phyloP scores from a whole-genome alignment of 1,140 invertebrate species.

The Melanaphis sacchari region DNA sequence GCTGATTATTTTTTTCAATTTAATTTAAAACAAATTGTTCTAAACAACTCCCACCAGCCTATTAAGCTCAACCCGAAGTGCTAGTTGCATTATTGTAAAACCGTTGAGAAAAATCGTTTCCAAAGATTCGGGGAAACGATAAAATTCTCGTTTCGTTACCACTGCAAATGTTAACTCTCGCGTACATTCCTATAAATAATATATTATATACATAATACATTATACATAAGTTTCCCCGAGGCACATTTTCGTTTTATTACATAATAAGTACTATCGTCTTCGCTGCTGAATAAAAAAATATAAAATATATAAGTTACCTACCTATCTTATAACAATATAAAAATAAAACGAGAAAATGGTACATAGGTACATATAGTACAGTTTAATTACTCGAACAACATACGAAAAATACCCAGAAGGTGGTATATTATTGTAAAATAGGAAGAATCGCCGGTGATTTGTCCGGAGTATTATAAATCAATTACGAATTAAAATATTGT shows the following conservation, averaged over 20 bases:
- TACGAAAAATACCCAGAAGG: background rate
- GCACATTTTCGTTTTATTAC: background rate
- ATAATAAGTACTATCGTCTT: background rate
- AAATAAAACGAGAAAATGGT: background rate
- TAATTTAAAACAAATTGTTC: background rate
- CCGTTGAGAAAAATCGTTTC: background rate
- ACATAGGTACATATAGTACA: too few relatives aligned
- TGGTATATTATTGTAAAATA: background rate
- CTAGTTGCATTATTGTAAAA: background rate
- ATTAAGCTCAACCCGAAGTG: background rate
- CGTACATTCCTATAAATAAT: background rate
- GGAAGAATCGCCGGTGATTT: background rate
- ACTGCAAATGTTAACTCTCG: background rate
- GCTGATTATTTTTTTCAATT: background rate
- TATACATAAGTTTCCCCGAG: background rate
- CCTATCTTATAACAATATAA: background rate
- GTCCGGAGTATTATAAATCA: background rate
- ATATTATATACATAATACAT: background rate
- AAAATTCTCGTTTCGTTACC: background rate
- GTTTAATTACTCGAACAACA: background rate
- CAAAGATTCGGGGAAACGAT: background rate
- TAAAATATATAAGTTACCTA: background rate
- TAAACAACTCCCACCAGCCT: background rate
- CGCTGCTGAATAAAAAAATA: background rate
- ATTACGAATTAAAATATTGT: conserved; percentile 26